These are phyloP conservation scores for Paraescarpia echinospica DNA, from an alignment of 1,140 invertebrate genomes.

Conservation along the genomic window DNA sequence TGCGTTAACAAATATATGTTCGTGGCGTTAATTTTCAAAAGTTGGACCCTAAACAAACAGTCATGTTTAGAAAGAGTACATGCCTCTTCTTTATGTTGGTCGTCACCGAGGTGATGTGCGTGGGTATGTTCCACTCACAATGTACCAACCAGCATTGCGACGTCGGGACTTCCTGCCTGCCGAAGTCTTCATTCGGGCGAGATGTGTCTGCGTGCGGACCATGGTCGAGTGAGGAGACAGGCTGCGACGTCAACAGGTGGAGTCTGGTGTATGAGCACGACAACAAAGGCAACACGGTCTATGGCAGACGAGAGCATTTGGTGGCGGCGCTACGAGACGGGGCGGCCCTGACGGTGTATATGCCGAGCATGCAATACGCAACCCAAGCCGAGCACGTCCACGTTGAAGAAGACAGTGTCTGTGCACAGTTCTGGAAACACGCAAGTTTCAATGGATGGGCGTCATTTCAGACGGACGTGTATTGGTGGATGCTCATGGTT, in stretches of 20 bases:
- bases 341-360: neutral
- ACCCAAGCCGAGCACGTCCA: neutral
- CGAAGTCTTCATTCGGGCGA: neutral
- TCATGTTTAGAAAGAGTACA: neutral
- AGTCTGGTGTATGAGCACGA: neutral
- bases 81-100: neutral
- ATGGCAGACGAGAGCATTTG: neutral
- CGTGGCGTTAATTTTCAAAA: neutral
- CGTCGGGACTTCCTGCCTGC: neutral
- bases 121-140: neutral
- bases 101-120: neutral
- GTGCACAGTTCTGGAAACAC: neutral
- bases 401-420: neutral
- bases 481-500: neutral
- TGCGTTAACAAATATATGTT: neutral
- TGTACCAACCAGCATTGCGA: neutral
- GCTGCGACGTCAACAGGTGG: neutral
- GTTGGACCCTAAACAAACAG: neutral
- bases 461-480: neutral
- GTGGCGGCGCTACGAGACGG: neutral
- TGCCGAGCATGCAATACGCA: neutral
- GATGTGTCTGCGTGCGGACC: neutral
- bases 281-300: neutral
- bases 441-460: neutral
- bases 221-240: neutral